Base-by-base conservation (phyloP, 1,140 invertebrate genomes). In the Armadillidium nasatum region DNA sequence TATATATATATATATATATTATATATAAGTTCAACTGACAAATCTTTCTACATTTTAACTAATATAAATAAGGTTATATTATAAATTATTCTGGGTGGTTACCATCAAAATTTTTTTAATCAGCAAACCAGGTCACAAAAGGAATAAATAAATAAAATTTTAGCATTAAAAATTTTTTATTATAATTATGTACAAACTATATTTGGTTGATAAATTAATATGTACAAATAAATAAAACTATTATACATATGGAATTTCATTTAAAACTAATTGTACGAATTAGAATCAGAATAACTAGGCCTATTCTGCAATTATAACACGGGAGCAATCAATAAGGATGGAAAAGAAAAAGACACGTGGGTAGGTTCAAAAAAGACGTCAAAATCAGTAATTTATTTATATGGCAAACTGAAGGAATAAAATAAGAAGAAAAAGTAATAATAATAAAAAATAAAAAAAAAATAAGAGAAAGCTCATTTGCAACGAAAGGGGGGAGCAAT, bases 191-290 rank as follows among this genome's bases (percentile, higher is more conserved):
- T 70, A 70, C 68, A 70, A 70, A 70, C 68, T 70, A 70, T 70
- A 70, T 70, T 70, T 70, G 68, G 68, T 70, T 70, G 68, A 70
- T 21, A 70, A 22, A 70, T 70, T 13, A 60, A 60, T 33, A 70
- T 70, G 19, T 70, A 70, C 11, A 70, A 11, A 70, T 70, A 4
- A 70, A 70, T 70, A 19, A 69, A 69, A 50, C 9, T 50, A 50
- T 50, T 50, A 50, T 50, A 50, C 46, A 50, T 50, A 50, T 50
- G 46, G 46, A 50, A 50, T 50, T 50, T 50, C 15, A n/a, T n/a
- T n/a, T n/a, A n/a, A 9, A 50, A 50, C 46, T 50, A 50, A 50
- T 50, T 50, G 46, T 50, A 50, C 46, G 46, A 50, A 10, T 50
- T 10, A 9, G 15, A 50, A 50, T 15, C 15, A 50, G 46, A 50